These are phyloP conservation scores for Melieria omissa DNA, from an alignment of 2,888 invertebrate species.

Conservation along the genomic window DNA sequence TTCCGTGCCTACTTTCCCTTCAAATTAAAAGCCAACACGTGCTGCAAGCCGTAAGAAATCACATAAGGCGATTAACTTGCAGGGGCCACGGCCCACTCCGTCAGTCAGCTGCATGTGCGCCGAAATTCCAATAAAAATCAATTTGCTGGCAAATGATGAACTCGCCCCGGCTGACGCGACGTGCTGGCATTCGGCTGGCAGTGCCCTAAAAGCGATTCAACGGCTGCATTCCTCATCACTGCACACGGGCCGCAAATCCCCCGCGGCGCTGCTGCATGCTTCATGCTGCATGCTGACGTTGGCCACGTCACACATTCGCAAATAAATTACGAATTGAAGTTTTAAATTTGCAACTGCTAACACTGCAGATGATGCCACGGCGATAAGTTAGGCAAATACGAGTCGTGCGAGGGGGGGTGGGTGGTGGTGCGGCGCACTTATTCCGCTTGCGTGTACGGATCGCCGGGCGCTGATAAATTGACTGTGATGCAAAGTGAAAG, in stretches of 20 bases:
- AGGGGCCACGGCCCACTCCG: too few relatives aligned
- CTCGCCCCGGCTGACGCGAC: conserved; percentile 17
- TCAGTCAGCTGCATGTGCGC: too few relatives aligned
- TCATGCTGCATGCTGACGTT: background rate
- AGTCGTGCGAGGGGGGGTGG: background rate
- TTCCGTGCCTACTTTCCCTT: too few relatives aligned
- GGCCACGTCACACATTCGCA: background rate
- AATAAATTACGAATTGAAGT: conserved; percentile 28
- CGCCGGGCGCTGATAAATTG: conserved; percentile 39
- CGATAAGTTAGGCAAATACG: conserved; percentile 48
- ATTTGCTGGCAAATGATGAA: conserved; percentile 33
- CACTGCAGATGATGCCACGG: conserved; percentile 48
- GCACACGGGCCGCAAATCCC: conserved; percentile 12
- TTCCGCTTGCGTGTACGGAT: conserved; percentile 21
- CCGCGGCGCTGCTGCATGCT: conserved; percentile 6
- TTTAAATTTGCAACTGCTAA: conserved; percentile 29
- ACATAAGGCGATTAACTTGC: too few relatives aligned
- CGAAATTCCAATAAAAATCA: conserved; percentile 31
- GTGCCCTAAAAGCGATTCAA: conserved; percentile 10
- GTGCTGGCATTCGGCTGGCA: background rate
- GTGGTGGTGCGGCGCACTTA: conserved; percentile 1
- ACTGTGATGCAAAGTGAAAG: conserved; percentile 39
- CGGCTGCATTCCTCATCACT: conserved; percentile 4
- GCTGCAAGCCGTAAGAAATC: too few relatives aligned
- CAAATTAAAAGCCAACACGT: too few relatives aligned